phyloP scores from a whole-genome alignment of 2,888 invertebrate species.

The Catonia carolina region DNA sequence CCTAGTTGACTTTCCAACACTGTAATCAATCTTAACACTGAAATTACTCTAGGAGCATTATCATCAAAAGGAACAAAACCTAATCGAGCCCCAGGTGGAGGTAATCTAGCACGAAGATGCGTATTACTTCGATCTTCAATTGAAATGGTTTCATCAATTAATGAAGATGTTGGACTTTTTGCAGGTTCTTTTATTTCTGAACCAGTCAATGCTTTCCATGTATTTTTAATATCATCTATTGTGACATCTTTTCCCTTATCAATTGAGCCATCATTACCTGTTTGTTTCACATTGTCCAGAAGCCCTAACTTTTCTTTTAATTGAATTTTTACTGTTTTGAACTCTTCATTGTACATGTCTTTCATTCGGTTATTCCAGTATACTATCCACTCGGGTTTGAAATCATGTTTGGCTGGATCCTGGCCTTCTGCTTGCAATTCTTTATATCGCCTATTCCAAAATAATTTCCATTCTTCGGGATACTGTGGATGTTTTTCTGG shows the following conservation, averaged over 20 bases:
- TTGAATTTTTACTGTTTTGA: constrained; percentile 59
- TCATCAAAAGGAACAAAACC: constrained; percentile 9
- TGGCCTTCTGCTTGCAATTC: constrained; percentile 61
- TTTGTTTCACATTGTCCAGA: no score
- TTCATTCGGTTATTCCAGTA: constrained; percentile 80
- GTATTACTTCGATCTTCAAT: no score
- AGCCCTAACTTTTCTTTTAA: constrained; percentile 9
- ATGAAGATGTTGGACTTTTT: background rate
- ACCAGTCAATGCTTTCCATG: constrained; percentile 36
- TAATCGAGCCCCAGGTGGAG: constrained; percentile 18
- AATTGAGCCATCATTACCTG: constrained; percentile 15
- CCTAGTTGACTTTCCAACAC: constrained; percentile 78
- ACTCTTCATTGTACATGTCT: constrained; percentile 64
- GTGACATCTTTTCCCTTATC: constrained; percentile 35
- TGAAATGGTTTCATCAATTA: background rate
- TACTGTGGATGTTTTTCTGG: constrained; percentile 85
- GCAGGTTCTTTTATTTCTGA: constrained; percentile 35
- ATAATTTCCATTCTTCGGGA: constrained; percentile 84
- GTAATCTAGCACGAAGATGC: constrained; percentile 15
- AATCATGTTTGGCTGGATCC: constrained; percentile 74
- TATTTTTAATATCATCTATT: constrained; percentile 35
- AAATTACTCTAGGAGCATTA: constrained; percentile 42
- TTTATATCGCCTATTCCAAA: constrained; percentile 78
- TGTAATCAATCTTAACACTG: constrained; percentile 65
- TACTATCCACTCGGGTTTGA: constrained; percentile 82